These are phyloP conservation scores for Calephelis nemesis DNA, from an alignment of 1,140 invertebrate genomes.

Conservation along the genomic window DNA sequence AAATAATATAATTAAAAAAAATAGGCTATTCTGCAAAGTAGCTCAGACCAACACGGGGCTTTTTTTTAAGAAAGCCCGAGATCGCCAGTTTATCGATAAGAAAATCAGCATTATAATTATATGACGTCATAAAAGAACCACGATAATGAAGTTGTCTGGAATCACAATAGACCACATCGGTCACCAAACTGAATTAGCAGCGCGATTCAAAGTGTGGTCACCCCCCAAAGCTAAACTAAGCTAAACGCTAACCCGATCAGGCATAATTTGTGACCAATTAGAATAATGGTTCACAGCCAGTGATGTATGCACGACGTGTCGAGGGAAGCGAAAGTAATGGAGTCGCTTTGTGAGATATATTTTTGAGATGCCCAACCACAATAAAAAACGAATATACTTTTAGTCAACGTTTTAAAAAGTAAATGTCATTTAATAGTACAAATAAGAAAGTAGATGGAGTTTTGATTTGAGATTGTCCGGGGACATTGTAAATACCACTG, in stretches of 20 bases:
- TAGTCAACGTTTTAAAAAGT: no score
- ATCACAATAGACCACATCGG: constrained; percentile 54
- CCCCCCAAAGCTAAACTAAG: constrained; percentile 55
- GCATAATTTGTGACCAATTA: constrained; percentile 78
- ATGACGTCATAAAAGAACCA: background rate
- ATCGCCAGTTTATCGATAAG: no score
- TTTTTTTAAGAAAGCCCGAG: no score
- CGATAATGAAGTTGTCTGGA: constrained; percentile 34
- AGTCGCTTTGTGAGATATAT: constrained; percentile 26
- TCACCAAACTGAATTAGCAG: constrained; percentile 59
- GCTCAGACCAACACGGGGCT: no score
- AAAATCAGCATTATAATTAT: no score
- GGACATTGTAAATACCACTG: no score
- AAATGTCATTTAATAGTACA: no score
- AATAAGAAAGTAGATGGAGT: no score
- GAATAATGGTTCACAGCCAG: constrained; percentile 69
- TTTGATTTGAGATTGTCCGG: no score
- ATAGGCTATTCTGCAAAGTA: no score
- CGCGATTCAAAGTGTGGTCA: constrained; percentile 35
- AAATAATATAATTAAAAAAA: no score
- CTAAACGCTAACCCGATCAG: constrained; percentile 76
- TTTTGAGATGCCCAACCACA: background rate
- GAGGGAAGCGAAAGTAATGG: constrained; percentile 31
- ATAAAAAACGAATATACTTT: no score
- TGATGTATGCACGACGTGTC: constrained; percentile 73